Conservation (phyloP, 1,140 invertebrate genomes). For the Nephotettix cincticeps region DNA sequence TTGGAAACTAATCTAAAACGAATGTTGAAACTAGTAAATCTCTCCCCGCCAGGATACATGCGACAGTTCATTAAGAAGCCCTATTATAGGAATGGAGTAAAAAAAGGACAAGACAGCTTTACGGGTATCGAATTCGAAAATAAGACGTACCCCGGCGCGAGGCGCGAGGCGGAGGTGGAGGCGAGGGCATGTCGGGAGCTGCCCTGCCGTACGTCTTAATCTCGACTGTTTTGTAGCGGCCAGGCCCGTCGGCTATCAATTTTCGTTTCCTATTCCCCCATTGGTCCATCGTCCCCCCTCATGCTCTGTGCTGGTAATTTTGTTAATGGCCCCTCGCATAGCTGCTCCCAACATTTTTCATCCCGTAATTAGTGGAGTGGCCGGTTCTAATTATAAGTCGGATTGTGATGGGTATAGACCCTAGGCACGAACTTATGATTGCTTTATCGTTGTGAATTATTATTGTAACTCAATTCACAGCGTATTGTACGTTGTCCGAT, state of each 20-base stretch:
- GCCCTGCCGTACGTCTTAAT: constrained; percentile 4
- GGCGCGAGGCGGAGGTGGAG: not conserved
- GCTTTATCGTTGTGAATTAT: not conserved
- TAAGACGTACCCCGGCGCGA: not conserved
- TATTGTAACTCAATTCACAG: not conserved
- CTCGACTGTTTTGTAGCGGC: not conserved
- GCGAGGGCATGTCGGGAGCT: not conserved
- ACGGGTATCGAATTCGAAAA: not conserved
- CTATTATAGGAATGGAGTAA: not conserved
- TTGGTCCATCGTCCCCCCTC: constrained; percentile 4
- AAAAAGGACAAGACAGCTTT: not conserved
- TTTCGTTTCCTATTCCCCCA: constrained; percentile 12
- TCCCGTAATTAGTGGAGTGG: not conserved
- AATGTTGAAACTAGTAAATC: no score
- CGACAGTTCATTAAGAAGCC: not conserved
- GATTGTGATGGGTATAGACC: not conserved
- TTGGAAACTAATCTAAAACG: no score
- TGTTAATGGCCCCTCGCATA: constrained; percentile 13
- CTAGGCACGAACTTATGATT: not conserved
- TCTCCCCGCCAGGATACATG: not conserved
- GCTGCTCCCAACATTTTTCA: not conserved
- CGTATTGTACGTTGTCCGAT: not conserved
- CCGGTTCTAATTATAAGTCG: not conserved
- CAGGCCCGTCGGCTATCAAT: not conserved
- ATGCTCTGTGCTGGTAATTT: not conserved